Conservation (phyloP, 2,888 invertebrate genomes). For the Pandemis heparana region DNA sequence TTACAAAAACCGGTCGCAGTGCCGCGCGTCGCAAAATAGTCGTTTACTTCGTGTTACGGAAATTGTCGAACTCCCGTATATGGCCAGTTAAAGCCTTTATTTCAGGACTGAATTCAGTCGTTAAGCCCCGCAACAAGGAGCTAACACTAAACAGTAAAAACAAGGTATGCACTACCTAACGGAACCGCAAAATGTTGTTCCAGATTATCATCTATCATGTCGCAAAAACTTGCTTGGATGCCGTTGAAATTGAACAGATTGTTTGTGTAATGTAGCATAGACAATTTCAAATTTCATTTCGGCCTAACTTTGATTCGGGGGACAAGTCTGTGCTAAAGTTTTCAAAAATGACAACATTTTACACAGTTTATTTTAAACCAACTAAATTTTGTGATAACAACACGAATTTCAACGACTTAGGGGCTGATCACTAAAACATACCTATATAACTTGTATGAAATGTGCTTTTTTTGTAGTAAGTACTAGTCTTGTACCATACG, state of each 20-base stretch:
- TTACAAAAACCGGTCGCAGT: background rate
- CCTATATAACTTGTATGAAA: too few species aligned
- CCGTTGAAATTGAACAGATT: background rate
- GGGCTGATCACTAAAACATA: too few species aligned
- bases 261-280: background rate
- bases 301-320: too few species aligned
- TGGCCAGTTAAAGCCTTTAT: conserved; percentile 22
- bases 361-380: too few species aligned
- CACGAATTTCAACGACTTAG: too few species aligned
- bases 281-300: too few species aligned
- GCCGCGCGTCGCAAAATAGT: background rate
- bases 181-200: background rate
- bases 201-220: background rate
- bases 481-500: too few species aligned
- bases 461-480: too few species aligned
- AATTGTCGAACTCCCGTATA: conserved; percentile 15
- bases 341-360: too few species aligned
- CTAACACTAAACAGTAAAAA: conserved; percentile 1
- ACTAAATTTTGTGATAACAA: too few species aligned
- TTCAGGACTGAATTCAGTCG: conserved; percentile 15
- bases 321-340: too few species aligned
- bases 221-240: background rate
- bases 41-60: background rate
- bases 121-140: conserved; percentile 11
- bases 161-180: background rate